Percentiles rank a stretch among this genome's conserved stretches.
Evolutionary conservation across 2,797 vertebrate genomes (phyloP).

Genomic region (Catostomus latipinnis): DNA sequence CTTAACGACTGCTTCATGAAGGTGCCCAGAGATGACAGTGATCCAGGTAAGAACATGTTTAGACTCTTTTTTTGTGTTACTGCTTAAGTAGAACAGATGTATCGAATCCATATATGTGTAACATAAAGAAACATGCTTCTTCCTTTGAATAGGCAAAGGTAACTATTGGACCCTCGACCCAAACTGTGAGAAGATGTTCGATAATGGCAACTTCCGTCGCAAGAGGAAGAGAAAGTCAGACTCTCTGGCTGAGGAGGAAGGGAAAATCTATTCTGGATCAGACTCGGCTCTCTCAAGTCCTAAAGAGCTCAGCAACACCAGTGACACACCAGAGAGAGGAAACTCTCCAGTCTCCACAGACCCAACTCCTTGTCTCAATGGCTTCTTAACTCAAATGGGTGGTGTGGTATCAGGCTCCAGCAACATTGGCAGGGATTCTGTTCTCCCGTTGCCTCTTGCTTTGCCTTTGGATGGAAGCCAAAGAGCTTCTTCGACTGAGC

Average conservation of each 20-base stretch:
- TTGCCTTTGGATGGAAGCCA: conserved; percentile 76
- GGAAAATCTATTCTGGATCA: conserved; percentile 48
- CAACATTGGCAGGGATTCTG: conserved; percentile 67
- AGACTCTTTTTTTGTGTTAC: neutral
- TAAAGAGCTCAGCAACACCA: conserved; percentile 67
- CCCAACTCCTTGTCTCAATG: conserved; percentile 75
- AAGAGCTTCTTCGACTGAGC: conserved; percentile 75
- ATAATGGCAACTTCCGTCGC: conserved; percentile 95
- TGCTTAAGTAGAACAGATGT: neutral
- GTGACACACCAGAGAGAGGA: conserved; percentile 72
- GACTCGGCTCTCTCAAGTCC: conserved; percentile 74
- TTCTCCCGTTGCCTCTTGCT: conserved; percentile 72
- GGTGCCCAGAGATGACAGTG: conserved; percentile 84
- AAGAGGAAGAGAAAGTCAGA: conserved; percentile 93
- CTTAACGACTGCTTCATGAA: conserved; percentile 95
- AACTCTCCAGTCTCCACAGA: conserved; percentile 68
- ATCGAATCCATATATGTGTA: neutral
- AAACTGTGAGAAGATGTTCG: conserved; percentile 96
- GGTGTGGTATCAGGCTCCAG: conserved; percentile 65
- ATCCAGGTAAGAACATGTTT: conserved; percentile 82
- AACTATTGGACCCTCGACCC: conserved; percentile 98
- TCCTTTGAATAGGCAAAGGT: conserved; percentile 84
- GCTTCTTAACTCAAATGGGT: conserved; percentile 83
- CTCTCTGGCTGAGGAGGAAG: conserved; percentile 49
- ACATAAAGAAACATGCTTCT: neutral